phyloP scores from a whole-genome alignment of 1,140 invertebrate species.

The Diabrotica virgifera region DNA sequence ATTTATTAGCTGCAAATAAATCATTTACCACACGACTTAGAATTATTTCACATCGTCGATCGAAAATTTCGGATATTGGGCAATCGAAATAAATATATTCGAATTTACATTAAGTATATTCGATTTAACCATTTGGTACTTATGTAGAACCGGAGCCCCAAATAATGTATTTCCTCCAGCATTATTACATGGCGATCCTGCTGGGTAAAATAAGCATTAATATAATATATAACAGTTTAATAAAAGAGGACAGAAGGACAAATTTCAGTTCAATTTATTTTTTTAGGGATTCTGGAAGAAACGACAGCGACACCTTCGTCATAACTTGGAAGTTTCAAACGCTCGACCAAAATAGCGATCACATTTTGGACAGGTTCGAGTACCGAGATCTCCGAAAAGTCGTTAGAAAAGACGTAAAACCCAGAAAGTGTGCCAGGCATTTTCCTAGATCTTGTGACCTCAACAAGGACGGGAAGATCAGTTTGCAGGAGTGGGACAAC shows the following conservation, averaged over 20 bases:
- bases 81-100: too few species aligned
- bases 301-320: slow-evolving; percentile 48
- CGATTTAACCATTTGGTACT: too few species aligned
- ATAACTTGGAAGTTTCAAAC: slow-evolving; percentile 85
- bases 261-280: background rate
- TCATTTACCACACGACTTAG: too few species aligned
- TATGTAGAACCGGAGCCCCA: too few species aligned
- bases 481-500: slow-evolving; percentile 76
- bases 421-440: slow-evolving; percentile 82
- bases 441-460: slow-evolving; percentile 84
- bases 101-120: too few species aligned
- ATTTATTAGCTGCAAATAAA: too few species aligned
- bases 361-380: slow-evolving; percentile 70
- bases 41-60: too few species aligned
- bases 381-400: slow-evolving; percentile 75
- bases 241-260: background rate
- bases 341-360: slow-evolving; percentile 75
- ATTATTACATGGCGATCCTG: too few species aligned
- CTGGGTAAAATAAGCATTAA: too few species aligned
- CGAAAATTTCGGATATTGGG: too few species aligned
- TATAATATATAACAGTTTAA: too few species aligned
- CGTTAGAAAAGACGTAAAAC: slow-evolving; percentile 82
- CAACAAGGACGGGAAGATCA: slow-evolving; percentile 67
- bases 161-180: too few species aligned
- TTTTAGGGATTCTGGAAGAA: slow-evolving; percentile 39